phyloP scores from a whole-genome alignment of 2,888 invertebrate species.

The Choristoneura rosaceana region DNA sequence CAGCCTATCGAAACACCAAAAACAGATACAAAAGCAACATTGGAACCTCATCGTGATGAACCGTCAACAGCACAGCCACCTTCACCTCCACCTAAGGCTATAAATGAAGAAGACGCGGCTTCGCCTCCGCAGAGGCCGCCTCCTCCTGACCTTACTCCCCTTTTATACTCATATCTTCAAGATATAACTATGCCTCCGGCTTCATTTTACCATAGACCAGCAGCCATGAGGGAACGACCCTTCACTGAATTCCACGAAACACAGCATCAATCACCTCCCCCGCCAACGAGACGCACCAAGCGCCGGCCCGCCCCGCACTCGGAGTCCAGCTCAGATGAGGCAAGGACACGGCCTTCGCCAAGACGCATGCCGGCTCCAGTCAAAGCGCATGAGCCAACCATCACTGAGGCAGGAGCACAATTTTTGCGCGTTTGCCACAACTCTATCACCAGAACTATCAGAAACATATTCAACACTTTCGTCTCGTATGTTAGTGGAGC shows the following conservation, averaged over 20 bases:
- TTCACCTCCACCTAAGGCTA: constrained; percentile 51
- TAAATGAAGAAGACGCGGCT: constrained; percentile 58
- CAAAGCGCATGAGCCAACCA: constrained; percentile 86
- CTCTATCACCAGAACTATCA: constrained; percentile 87
- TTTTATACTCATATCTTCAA: constrained; percentile 83
- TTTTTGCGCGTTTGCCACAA: constrained; percentile 89
- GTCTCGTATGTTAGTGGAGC: constrained; percentile 87
- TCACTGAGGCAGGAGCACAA: constrained; percentile 89
- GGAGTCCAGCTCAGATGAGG: constrained; percentile 83
- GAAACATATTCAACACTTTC: constrained; percentile 88
- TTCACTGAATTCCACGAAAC: constrained; percentile 70
- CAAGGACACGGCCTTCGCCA: constrained; percentile 73
- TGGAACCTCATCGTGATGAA: constrained; percentile 35
- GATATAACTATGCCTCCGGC: constrained; percentile 80
- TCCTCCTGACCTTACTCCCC: constrained; percentile 78
- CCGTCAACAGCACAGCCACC: constrained; percentile 45
- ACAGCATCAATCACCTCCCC: constrained; percentile 71
- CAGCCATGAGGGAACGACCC: constrained; percentile 68
- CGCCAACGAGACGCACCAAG: constrained; percentile 79
- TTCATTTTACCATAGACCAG: constrained; percentile 72
- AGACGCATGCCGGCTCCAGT: constrained; percentile 69
- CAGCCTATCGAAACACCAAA: constrained; percentile 46
- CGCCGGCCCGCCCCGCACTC: constrained; percentile 71
- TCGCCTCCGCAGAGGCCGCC: constrained; percentile 77
- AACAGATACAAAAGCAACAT: constrained; percentile 44